Conservation (phyloP, 2,888 invertebrate species). For the Cheilosia grossa region DNA sequence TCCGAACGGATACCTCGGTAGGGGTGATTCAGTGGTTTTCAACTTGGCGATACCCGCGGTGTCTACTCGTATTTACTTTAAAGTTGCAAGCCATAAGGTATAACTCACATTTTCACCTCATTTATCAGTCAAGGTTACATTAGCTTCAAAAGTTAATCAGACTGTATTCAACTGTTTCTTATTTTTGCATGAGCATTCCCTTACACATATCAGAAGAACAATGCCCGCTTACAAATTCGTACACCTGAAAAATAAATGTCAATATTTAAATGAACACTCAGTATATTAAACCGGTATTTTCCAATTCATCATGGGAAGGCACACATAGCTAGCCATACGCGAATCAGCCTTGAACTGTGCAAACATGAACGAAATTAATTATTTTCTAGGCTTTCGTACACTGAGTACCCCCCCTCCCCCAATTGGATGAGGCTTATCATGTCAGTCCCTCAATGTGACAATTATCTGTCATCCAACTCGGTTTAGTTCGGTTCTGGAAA, state of each 20-base stretch:
- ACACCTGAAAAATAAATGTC: slow-evolving; percentile 29
- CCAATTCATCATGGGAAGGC: slow-evolving; percentile 38
- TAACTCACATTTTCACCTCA: too few species aligned
- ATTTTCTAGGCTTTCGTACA: slow-evolving; percentile 11
- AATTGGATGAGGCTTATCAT: slow-evolving; percentile 12
- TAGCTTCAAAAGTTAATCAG: too few species aligned
- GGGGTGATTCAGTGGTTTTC: too few species aligned
- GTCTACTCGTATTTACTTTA: too few species aligned
- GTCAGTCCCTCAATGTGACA: slow-evolving; percentile 16
- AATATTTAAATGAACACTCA: slow-evolving; percentile 36
- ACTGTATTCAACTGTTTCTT: too few species aligned
- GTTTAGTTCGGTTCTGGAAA: slow-evolving; percentile 8
- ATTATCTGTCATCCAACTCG: slow-evolving; percentile 55
- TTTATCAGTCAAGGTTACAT: too few species aligned
- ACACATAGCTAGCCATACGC: slow-evolving; percentile 1
- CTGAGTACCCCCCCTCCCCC: neutral
- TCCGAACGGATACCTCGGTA: too few species aligned
- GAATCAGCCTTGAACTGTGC: slow-evolving; percentile 51
- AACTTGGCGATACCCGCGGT: too few species aligned
- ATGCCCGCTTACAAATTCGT: neutral
- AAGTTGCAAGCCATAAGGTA: too few species aligned
- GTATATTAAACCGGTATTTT: slow-evolving; percentile 38
- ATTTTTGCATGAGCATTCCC: too few species aligned
- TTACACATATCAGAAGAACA: neutral
- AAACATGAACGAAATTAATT: slow-evolving; percentile 42